Conservation (phyloP, 2,888 invertebrate genomes). For the Cabera pusaria region DNA sequence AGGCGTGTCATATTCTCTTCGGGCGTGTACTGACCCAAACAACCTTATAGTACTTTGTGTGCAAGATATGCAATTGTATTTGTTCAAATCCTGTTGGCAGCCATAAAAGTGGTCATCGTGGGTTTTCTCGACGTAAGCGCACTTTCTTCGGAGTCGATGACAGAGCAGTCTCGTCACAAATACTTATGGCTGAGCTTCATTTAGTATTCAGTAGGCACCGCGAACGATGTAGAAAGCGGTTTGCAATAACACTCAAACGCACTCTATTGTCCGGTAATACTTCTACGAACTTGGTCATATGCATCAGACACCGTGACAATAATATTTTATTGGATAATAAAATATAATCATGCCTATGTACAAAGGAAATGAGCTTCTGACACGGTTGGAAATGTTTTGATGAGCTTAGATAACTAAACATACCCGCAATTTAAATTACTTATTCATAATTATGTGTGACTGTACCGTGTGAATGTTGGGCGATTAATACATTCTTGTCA, state of each 20-base stretch:
- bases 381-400: slow-evolving; percentile 13
- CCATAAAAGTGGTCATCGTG: slow-evolving; percentile 28
- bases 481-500: slow-evolving; percentile 3
- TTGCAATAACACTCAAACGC: slow-evolving; percentile 73
- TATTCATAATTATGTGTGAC: not conserved
- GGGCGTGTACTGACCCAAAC: too few species aligned
- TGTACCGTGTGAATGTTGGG: slow-evolving; percentile 3
- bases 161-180: slow-evolving; percentile 37
- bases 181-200: slow-evolving; percentile 42
- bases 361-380: slow-evolving; percentile 30
- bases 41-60: too few species aligned
- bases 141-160: slow-evolving; percentile 25
- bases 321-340: slow-evolving; percentile 47
- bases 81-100: slow-evolving; percentile 25
- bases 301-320: slow-evolving; percentile 66
- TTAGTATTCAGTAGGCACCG: slow-evolving; percentile 65
- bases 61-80: slow-evolving; percentile 26
- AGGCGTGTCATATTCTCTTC: too few species aligned
- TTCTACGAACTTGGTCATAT: slow-evolving; percentile 75
- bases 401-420: slow-evolving; percentile 14
- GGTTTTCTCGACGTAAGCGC: slow-evolving; percentile 23
- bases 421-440: not conserved
- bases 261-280: slow-evolving; percentile 77
- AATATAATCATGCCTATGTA: slow-evolving; percentile 26
- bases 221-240: slow-evolving; percentile 73